Base-by-base conservation (phyloP, 1,140 invertebrate genomes). In the Alviniconcha marisindica region DNA sequence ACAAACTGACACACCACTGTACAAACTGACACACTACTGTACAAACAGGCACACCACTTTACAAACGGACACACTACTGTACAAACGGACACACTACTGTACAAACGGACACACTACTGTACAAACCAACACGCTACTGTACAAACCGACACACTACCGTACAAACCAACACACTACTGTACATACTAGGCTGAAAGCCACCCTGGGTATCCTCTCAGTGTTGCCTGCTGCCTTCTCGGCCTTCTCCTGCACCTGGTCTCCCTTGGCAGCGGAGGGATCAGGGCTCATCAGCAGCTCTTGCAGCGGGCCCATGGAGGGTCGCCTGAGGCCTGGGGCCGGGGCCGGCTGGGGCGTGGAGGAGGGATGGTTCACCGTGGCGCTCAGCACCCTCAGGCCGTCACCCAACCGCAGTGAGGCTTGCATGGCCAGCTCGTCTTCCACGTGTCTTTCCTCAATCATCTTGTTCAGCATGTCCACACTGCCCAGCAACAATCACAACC, bases 381-480 rank as follows among this genome's bases (percentile, higher is more conserved):
- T 60, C 24, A 60, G 18, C 56, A 56, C 51, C n/a, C 31, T 51
- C 31, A 63, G 56, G 38, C 60, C 56, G 60, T 66, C 78, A 31
- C 54, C 33, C 31, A 80, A 40, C 7, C 56, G 78, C 36, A 80
- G n/a, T 18, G 78, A 66, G 24, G 38, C 28, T 40, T 80, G 78
- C 36, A 66, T 69, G 51, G 69, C 69, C 69, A 71, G 69, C 24
- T 80, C 78, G 28, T 80, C 78, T 24, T 80, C 60, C n/a, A 80
- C 40, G 36, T 28, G 56, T 14, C 40, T 18, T 2, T 80, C 78
- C 38, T 80, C 78, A 21, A 80, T 80, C 24, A 66, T 60, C 31
- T 80, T 80, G 56, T 18, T 80, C 56, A 80, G 78, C 78, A 80
- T 63, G 60, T 80, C 78, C 56, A 80, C 40, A 2, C 56, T 80